Percentiles rank a stretch among this genome's conserved stretches.
phyloP scores from a whole-genome alignment of 2,888 invertebrate genomes.

The Keiferia lycopersicella region DNA sequence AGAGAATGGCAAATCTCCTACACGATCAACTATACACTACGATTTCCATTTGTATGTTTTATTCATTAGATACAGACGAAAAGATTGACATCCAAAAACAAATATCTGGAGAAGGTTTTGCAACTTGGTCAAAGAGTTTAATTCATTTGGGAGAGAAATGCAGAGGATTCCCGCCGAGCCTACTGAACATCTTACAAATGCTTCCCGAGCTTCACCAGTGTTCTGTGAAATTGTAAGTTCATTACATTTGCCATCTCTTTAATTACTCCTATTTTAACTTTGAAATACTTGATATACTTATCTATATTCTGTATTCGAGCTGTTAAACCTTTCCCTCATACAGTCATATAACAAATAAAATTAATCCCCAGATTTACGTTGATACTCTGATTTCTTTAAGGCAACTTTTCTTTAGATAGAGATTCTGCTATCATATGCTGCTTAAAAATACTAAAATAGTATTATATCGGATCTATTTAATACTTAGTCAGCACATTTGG shows the following conservation, averaged over 20 bases:
- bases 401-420: too few relatives aligned
- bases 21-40: slow-evolving; percentile 49
- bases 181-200: slow-evolving; percentile 56
- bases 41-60: slow-evolving; percentile 30
- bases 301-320: too few relatives aligned
- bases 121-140: slow-evolving; percentile 43
- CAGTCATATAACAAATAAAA: too few relatives aligned
- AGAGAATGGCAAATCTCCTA: slow-evolving; percentile 58
- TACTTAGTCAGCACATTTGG: too few relatives aligned
- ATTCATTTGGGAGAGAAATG: slow-evolving; percentile 44
- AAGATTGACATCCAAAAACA: neutral
- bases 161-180: slow-evolving; percentile 57
- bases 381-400: too few relatives aligned
- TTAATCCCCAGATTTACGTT: too few relatives aligned
- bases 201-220: slow-evolving; percentile 40
- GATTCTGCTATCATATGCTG: too few relatives aligned
- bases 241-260: neutral
- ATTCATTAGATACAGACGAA: slow-evolving; percentile 26
- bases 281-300: neutral
- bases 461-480: too few relatives aligned
- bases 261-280: neutral
- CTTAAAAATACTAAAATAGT: too few relatives aligned
- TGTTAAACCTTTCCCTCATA: too few relatives aligned
- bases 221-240: slow-evolving; percentile 47
- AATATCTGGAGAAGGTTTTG: neutral